Conservation (phyloP, 1,140 invertebrate genomes). For the Protaetia brevitarsis region DNA sequence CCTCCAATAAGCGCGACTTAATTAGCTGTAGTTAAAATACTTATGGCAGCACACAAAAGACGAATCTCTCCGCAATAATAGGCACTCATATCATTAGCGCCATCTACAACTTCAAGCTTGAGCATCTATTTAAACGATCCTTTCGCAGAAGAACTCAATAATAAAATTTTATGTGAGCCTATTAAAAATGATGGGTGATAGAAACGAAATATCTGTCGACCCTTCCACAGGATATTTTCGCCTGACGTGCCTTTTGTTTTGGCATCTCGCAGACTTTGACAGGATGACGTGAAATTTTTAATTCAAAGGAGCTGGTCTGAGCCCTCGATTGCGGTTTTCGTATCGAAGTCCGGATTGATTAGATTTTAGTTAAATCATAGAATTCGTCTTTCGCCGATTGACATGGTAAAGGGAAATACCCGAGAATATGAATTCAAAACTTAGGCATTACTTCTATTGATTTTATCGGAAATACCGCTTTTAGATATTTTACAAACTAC, state of each 20-base stretch:
- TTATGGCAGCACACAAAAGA: background rate
- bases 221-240: background rate
- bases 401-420: too few relatives aligned
- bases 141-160: conserved; percentile 1
- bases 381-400: too few relatives aligned
- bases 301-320: background rate
- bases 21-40: too few relatives aligned
- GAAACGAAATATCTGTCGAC: background rate
- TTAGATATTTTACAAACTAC: too few relatives aligned
- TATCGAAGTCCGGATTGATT: too few relatives aligned
- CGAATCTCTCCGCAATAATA: background rate
- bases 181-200: conserved; percentile 1
- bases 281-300: background rate
- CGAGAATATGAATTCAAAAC: too few relatives aligned
- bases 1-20: too few relatives aligned
- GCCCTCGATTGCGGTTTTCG: too few relatives aligned
- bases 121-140: background rate
- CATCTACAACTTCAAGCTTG: background rate
- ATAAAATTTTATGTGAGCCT: conserved; percentile 12
- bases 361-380: too few relatives aligned
- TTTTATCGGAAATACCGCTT: too few relatives aligned
- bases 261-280: too few relatives aligned
- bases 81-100: background rate
- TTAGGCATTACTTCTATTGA: too few relatives aligned
- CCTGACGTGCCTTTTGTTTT: background rate